Conservation (phyloP, 2,888 invertebrate species). For the Drosophila mimetica region DNA sequence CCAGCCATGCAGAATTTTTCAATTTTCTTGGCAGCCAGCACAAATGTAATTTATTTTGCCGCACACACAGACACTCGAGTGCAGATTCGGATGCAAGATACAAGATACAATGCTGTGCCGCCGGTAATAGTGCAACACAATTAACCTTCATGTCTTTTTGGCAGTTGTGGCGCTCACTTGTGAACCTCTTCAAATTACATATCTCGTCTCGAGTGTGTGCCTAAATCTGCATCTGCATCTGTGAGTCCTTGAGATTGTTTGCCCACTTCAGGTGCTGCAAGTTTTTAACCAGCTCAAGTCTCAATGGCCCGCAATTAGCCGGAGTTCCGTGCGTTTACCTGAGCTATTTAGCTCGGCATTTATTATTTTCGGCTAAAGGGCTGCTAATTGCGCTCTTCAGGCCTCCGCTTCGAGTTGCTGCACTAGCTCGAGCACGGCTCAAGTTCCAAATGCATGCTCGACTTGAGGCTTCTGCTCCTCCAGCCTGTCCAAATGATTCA, state of each 20-base stretch:
- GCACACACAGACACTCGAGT: conserved; percentile 29
- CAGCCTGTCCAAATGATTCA: conserved; percentile 34
- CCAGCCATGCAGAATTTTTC: conserved; percentile 66
- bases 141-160: conserved; percentile 79
- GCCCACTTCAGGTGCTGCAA: conserved; percentile 50
- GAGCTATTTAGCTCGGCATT: conserved; percentile 53
- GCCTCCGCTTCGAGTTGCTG: conserved; percentile 30
- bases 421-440: conserved; percentile 26
- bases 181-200: conserved; percentile 59
- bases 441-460: conserved; percentile 13
- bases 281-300: conserved; percentile 52
- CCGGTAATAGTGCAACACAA: conserved; percentile 61
- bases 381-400: conserved; percentile 70
- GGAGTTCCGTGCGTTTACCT: conserved; percentile 54
- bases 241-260: conserved; percentile 40
- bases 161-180: conserved; percentile 67
- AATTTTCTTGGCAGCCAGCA: conserved; percentile 71
- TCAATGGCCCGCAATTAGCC: conserved; percentile 74
- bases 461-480: conserved; percentile 19
- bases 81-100: conserved; percentile 51
- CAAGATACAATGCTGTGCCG: conserved; percentile 27
- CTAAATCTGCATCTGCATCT: conserved; percentile 22
- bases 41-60: conserved; percentile 69
- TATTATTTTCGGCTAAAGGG: conserved; percentile 48
- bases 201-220: conserved; percentile 23